A percentile compares a stretch with the other conserved stretches of the same genome.
These are phyloP conservation scores for Eupeodes corollae DNA, from an alignment of 1,140 invertebrate genomes.

Conservation along the genomic window DNA sequence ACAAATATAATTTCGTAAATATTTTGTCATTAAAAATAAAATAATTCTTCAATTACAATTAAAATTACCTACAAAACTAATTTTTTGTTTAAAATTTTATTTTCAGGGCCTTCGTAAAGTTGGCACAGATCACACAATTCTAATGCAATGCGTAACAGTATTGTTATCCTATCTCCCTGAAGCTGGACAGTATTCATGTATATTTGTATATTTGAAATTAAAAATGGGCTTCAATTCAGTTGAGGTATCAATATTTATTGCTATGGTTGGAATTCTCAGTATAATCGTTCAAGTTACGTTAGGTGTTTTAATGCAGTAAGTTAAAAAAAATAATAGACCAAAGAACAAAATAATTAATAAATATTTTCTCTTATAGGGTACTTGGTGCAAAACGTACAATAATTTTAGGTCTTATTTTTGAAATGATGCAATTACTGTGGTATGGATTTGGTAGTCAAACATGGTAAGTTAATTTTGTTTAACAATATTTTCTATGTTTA, in stretches of 20 bases:
- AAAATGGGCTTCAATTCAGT: constrained; percentile 93
- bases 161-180: constrained; percentile 98
- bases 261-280: constrained; percentile 90
- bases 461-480: constrained; percentile 26
- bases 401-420: constrained; percentile 89
- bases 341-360: neutral
- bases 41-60: no score
- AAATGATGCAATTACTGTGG: constrained; percentile 94
- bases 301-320: constrained; percentile 67
- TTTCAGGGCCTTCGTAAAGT: constrained; percentile 76
- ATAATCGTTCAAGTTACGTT: constrained; percentile 89
- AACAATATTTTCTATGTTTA: neutral
- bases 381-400: constrained; percentile 95
- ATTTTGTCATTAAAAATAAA: no score
- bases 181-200: constrained; percentile 97
- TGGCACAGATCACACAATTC: constrained; percentile 88
- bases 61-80: no score
- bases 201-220: constrained; percentile 97
- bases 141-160: constrained; percentile 94
- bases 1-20: no score
- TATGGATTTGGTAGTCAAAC: constrained; percentile 72
- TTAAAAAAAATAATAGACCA: neutral
- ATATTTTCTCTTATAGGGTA: constrained; percentile 16
- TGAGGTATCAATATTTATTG: constrained; percentile 96
- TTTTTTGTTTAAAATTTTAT: no score